Conservation (phyloP, 2,797 vertebrate genomes). For the Buphagus erythrorhynchus region DNA sequence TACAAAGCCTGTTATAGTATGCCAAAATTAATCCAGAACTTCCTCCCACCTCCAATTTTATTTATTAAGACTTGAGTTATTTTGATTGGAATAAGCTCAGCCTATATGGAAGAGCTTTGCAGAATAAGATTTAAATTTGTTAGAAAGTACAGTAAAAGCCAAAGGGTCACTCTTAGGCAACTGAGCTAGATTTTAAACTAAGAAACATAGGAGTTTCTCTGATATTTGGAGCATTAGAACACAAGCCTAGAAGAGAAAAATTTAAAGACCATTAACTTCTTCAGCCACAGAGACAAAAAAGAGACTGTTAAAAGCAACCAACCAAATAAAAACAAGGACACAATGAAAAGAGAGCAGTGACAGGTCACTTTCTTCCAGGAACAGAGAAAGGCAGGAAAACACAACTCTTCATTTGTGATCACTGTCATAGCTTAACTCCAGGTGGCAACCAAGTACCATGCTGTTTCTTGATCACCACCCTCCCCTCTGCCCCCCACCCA, state of each 20-base stretch:
- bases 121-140: background rate
- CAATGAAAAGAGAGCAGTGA: background rate
- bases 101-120: background rate
- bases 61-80: background rate
- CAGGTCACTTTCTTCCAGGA: background rate
- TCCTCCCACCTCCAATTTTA: background rate
- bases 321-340: background rate
- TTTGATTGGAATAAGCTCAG: background rate
- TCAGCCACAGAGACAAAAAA: background rate
- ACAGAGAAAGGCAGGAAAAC: background rate
- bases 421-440: background rate
- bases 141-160: background rate
- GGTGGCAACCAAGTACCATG: background rate
- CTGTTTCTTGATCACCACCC: background rate
- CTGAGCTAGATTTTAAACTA: background rate
- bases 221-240: background rate
- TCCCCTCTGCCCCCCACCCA: fast-evolving
- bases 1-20: background rate
- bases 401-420: background rate
- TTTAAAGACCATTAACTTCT: background rate
- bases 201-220: background rate
- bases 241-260: background rate
- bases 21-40: background rate
- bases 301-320: background rate
- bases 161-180: background rate